phyloP scores from a whole-genome alignment of 2,797 vertebrate species.

The Lithobates sylvaticus region DNA sequence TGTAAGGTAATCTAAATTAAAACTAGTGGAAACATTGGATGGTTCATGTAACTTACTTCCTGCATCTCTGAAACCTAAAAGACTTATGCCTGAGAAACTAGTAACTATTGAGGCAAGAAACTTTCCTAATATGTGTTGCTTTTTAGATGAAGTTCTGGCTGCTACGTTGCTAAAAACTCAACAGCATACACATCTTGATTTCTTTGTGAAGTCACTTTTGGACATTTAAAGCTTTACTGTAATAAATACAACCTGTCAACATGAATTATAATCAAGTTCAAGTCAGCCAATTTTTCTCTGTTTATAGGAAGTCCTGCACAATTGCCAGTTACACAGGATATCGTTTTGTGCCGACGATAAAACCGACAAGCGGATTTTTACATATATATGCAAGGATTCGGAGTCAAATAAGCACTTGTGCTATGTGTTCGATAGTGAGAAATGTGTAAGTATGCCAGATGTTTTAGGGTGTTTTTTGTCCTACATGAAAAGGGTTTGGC shows the following conservation, averaged over 20 bases:
- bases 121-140: no score
- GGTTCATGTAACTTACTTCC: no score
- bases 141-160: no score
- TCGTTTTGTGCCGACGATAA: conserved; percentile 99
- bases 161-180: no score
- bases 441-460: conserved; percentile 89
- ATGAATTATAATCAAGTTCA: background rate
- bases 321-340: conserved; percentile 97
- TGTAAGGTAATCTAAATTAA: no score
- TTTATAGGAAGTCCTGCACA: conserved; percentile 92
- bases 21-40: no score
- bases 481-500: conserved; percentile 46
- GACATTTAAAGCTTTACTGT: background rate
- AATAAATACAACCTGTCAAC: conserved; percentile 7
- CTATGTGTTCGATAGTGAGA: conserved; percentile 98
- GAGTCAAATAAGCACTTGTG: conserved; percentile 98
- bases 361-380: conserved; percentile 98
- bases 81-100: no score
- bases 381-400: conserved; percentile 98
- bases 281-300: conserved; percentile 30
- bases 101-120: no score
- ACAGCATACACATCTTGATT: no score
- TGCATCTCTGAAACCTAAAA: no score
- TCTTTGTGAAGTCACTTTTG: background rate
- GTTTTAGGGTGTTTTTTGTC: conserved; percentile 56